Evolutionary conservation across 2,113 vertebrate genomes (phyloP).

Genomic region (Eudyptes chrysolophus): DNA sequence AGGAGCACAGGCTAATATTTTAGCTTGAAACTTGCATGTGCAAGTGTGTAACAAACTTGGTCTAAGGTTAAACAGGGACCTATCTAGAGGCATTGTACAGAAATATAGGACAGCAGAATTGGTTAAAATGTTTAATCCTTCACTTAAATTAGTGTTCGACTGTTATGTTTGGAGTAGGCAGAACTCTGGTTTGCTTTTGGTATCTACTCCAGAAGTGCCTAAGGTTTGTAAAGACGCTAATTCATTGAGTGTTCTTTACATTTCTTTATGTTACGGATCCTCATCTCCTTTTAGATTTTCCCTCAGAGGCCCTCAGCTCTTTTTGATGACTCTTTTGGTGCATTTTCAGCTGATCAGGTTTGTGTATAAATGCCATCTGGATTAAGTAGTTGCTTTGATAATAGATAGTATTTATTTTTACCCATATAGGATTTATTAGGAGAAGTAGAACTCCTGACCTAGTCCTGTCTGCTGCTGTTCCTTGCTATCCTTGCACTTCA

Average conservation of each 20-base stretch:
- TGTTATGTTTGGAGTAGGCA: background rate
- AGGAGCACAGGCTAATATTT: background rate
- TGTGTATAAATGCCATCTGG: slow-evolving; percentile 61
- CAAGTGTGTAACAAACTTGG: background rate
- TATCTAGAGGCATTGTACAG: background rate
- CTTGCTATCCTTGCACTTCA: background rate
- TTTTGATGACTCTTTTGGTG: slow-evolving; percentile 83
- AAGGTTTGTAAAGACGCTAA: background rate
- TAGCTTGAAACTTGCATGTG: background rate
- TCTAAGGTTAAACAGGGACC: background rate
- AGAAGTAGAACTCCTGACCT: background rate
- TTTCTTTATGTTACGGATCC: slow-evolving; percentile 39
- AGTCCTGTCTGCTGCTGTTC: background rate
- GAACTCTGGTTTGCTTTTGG: background rate
- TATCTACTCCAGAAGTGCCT: background rate
- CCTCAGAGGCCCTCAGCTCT: slow-evolving; percentile 71
- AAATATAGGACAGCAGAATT: background rate
- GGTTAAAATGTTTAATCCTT: background rate
- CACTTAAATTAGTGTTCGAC: background rate
- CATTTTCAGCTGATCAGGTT: slow-evolving; percentile 85
- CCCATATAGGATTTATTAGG: background rate
- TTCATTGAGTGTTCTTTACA: background rate
- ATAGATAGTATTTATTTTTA: background rate
- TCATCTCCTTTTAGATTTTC: slow-evolving; percentile 77
- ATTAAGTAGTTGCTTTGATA: slow-evolving; percentile 24